phyloP scores from a whole-genome alignment of 2,797 vertebrate species.

The Pipistrellus kuhlii region DNA sequence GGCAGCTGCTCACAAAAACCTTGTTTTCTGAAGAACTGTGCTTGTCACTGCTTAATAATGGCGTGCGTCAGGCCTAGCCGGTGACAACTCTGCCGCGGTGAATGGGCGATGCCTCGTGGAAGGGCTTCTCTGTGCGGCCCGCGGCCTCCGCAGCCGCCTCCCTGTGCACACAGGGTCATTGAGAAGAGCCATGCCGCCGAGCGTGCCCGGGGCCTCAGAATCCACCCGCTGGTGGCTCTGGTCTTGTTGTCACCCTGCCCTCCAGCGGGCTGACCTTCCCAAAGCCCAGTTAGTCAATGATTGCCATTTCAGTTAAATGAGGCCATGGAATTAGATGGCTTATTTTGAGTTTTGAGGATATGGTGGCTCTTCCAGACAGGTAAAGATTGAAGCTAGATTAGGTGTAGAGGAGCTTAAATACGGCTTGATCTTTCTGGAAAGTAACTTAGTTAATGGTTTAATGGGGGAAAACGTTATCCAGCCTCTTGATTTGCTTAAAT shows the following conservation, averaged over 20 bases:
- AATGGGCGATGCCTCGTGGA: constrained; percentile 23
- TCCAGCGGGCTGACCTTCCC: background rate
- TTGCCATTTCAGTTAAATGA: background rate
- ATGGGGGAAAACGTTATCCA: constrained; percentile 24
- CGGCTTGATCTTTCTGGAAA: background rate
- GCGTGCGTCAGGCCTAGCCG: background rate
- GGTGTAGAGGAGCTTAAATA: background rate
- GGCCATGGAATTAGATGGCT: background rate
- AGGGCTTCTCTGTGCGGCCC: background rate
- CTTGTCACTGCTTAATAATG: background rate
- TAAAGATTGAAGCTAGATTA: background rate
- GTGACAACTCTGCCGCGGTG: background rate
- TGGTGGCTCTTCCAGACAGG: background rate
- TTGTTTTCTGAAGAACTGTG: constrained; percentile 58
- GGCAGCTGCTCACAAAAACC: constrained; percentile 75
- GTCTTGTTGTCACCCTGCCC: background rate
- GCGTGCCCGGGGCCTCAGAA: background rate
- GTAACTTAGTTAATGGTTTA: background rate
- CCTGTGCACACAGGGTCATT: background rate
- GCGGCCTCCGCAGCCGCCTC: background rate
- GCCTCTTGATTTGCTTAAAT: background rate
- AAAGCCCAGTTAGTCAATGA: background rate
- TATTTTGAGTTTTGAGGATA: background rate
- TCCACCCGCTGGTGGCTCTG: background rate
- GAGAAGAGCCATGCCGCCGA: background rate